Percentiles rank a stretch among this genome's conserved stretches.
phyloP scores from a whole-genome alignment of 53 echinoderm and acorn worm genomes.

The Zoroaster sp. region DNA sequence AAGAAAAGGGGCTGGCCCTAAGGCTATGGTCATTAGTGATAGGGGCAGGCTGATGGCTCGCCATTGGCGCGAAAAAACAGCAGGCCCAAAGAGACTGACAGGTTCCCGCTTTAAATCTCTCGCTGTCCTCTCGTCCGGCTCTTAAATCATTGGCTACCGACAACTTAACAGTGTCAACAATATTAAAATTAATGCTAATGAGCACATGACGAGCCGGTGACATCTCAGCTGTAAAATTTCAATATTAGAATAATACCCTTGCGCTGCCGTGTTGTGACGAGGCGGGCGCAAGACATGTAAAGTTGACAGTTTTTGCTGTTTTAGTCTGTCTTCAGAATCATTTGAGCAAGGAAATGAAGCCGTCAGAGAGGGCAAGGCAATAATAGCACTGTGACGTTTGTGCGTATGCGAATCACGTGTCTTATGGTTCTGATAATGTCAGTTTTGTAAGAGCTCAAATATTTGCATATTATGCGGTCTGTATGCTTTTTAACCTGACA shows the following conservation, averaged over 20 bases:
- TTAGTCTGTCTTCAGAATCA: neutral
- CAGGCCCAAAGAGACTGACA: slow-evolving; percentile 26
- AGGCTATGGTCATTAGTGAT: slow-evolving; percentile 36
- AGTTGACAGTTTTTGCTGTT: neutral
- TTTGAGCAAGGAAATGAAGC: neutral
- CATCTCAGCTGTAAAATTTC: slow-evolving; percentile 42
- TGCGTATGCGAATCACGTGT: neutral
- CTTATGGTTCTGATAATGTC: neutral
- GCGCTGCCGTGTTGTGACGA: slow-evolving; percentile 5
- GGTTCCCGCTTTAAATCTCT: slow-evolving; percentile 1
- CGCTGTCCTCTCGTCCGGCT: neutral
- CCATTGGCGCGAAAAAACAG: slow-evolving; percentile 51
- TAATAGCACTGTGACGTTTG: neutral
- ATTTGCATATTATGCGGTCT: too few species aligned
- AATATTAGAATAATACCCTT: slow-evolving; percentile 36
- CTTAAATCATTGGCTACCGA: slow-evolving; percentile 74
- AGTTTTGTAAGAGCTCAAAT: too few species aligned
- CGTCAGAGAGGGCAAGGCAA: slow-evolving; percentile 1
- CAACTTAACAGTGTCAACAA: slow-evolving; percentile 51
- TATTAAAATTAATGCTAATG: slow-evolving; percentile 59
- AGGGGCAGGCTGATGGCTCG: slow-evolving; percentile 39
- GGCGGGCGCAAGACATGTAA: slow-evolving; percentile 38
- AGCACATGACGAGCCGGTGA: slow-evolving; percentile 46
- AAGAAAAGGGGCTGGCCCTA: slow-evolving; percentile 37
- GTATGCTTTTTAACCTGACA: too few species aligned